These are phyloP conservation scores for Strongylocentrotus purpuratus DNA, from an alignment of 35 echinoderm and acorn worm genomes.

Conservation along the genomic window DNA sequence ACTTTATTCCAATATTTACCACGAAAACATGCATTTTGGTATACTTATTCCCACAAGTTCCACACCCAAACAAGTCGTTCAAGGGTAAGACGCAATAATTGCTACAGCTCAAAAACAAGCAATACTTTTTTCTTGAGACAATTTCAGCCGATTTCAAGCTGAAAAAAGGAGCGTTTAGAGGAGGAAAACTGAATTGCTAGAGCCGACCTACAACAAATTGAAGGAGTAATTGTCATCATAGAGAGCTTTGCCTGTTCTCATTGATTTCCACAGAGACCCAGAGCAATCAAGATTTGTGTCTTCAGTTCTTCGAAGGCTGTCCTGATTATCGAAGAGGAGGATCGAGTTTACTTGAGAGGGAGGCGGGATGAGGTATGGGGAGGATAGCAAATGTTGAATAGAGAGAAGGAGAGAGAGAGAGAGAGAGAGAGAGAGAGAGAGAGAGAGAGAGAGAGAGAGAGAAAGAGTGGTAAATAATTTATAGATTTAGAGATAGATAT, in stretches of 20 bases:
- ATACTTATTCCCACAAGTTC: neutral
- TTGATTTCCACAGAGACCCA: neutral
- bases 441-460: too few relatives aligned
- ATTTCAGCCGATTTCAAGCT: neutral
- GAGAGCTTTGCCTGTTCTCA: neutral
- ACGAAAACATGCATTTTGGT: neutral
- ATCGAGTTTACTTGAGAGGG: neutral
- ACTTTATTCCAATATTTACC: neutral
- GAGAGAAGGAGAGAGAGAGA: neutral
- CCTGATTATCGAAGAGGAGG: neutral
- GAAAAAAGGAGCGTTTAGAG: neutral
- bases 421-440: too few relatives aligned
- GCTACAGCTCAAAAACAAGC: neutral
- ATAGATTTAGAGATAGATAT: too few relatives aligned
- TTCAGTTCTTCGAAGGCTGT: neutral
- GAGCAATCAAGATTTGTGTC: slow-evolving; percentile 8
- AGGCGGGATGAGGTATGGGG: neutral
- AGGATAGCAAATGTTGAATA: neutral
- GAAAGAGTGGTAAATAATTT: too few relatives aligned
- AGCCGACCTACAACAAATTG: neutral
- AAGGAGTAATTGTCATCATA: neutral
- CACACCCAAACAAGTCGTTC: neutral
- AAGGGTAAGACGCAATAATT: neutral
- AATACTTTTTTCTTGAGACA: neutral
- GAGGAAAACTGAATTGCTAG: neutral